A percentile compares a stretch with the other conserved stretches of the same genome.
phyloP scores from a whole-genome alignment of 2,797 vertebrate species.

The Percopsis omiscomaycus region DNA sequence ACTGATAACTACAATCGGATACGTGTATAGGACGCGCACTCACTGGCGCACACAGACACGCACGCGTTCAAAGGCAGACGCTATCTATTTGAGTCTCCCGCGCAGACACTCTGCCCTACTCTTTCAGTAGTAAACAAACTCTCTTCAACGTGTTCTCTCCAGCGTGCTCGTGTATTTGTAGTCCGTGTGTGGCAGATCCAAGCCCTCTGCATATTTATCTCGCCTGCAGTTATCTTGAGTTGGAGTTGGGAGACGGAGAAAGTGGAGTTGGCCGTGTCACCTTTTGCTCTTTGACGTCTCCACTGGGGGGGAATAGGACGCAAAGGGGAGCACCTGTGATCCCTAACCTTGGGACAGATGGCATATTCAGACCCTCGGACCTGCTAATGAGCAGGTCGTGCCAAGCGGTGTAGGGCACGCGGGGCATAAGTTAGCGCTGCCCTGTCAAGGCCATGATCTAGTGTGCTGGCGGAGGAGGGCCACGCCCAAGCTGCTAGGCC shows the following conservation, averaged over 20 bases:
- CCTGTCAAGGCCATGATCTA: conserved; percentile 49
- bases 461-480: conserved; percentile 37
- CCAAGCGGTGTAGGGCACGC: conserved; percentile 63
- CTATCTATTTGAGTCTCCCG: conserved; percentile 42
- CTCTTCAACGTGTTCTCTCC: conserved; percentile 18
- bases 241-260: conserved; percentile 30
- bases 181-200: conserved; percentile 31
- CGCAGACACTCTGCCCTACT: conserved; percentile 42
- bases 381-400: conserved; percentile 66
- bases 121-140: conserved; percentile 46
- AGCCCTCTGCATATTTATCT: conserved; percentile 40
- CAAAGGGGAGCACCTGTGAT: conserved; percentile 46
- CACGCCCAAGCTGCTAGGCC: conserved; percentile 40
- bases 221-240: conserved; percentile 35
- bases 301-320: conserved; percentile 35
- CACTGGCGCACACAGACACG: conserved; percentile 24
- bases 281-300: conserved; percentile 58
- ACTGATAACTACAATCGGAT: conserved; percentile 38
- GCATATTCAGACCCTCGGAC: conserved; percentile 57
- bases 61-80: conserved; percentile 57
- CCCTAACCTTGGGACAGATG: conserved; percentile 70
- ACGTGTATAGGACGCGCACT: conserved; percentile 21
- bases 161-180: conserved; percentile 28
- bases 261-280: conserved; percentile 63
- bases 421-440: conserved; percentile 54